These are phyloP conservation scores for Pardalotus punctatus DNA, from an alignment of 2,113 vertebrate species.

Conservation along the genomic window DNA sequence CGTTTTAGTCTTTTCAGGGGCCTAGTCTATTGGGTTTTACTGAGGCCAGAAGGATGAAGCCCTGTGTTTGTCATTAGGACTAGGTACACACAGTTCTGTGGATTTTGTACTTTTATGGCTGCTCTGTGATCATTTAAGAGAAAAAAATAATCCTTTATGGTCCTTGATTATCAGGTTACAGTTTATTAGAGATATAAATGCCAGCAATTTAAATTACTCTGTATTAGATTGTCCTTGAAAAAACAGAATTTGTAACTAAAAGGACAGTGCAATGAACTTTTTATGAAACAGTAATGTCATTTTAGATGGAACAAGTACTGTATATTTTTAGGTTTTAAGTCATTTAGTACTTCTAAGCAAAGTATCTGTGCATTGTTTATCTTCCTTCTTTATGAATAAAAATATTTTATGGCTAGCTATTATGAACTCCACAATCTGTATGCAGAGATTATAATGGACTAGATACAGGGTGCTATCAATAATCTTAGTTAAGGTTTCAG, in stretches of 20 bases:
- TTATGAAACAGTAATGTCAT: conserved; percentile 18
- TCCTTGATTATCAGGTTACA: conserved; percentile 70
- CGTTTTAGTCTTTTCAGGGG: not conserved
- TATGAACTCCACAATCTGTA: conserved; percentile 72
- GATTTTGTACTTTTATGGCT: conserved; percentile 81
- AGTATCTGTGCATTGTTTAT: not conserved
- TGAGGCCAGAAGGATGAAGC: not conserved
- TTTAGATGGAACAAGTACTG: conserved; percentile 20
- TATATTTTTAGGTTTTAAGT: conserved; percentile 28
- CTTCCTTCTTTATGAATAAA: conserved; percentile 53
- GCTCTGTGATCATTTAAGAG: conserved; percentile 69
- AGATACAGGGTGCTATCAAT: conserved; percentile 57
- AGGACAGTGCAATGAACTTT: conserved; percentile 8
- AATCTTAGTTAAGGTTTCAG: conserved; percentile 69
- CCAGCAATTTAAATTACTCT: conserved; percentile 66
- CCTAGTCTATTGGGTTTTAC: not conserved
- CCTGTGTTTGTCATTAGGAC: conserved; percentile 34
- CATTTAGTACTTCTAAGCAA: conserved; percentile 6
- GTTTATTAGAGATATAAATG: conserved; percentile 76
- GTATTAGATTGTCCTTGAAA: conserved; percentile 73
- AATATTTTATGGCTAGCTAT: conserved; percentile 74
- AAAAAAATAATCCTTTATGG: conserved; percentile 79
- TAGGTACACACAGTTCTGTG: conserved; percentile 61
- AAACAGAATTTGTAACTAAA: conserved; percentile 45
- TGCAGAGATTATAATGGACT: conserved; percentile 68